Percentiles rank a stretch among this genome's conserved stretches.
Evolutionary conservation across 2,113 vertebrate species (phyloP).

Genomic region (Myiozetetes cayanensis): DNA sequence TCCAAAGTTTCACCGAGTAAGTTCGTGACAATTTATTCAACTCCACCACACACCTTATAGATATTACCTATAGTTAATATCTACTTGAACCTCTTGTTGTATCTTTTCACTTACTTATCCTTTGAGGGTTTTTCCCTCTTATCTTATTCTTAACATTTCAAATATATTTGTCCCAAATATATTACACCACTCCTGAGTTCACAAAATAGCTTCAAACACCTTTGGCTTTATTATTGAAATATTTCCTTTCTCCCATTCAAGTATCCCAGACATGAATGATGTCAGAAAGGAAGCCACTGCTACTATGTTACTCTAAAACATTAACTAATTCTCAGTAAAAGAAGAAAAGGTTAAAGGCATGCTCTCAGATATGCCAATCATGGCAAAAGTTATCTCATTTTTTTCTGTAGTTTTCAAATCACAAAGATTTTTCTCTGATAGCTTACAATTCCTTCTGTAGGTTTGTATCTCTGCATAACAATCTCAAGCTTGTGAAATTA

Average conservation of each 20-base stretch:
- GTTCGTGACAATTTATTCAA: background rate
- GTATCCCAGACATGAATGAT: background rate
- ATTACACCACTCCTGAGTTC: background rate
- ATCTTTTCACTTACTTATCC: background rate
- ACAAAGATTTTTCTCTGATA: background rate
- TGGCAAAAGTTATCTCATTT: fast-evolving
- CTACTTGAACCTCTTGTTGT: background rate
- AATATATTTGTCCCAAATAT: background rate
- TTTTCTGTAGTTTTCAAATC: background rate
- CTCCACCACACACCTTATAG: background rate
- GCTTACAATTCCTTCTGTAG: background rate
- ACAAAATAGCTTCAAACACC: background rate
- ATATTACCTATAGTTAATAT: too few relatives aligned
- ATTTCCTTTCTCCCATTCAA: background rate
- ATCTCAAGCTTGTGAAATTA: background rate
- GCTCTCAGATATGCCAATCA: background rate
- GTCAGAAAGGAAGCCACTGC: background rate
- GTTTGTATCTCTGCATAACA: background rate
- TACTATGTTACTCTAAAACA: background rate
- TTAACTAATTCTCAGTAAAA: background rate
- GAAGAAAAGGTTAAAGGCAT: background rate
- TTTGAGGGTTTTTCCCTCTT: background rate
- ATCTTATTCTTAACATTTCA: background rate
- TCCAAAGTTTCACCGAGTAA: background rate
- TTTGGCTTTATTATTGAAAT: background rate